phyloP scores from a whole-genome alignment of 2,113 vertebrate species.

The Centropus unirufus region DNA sequence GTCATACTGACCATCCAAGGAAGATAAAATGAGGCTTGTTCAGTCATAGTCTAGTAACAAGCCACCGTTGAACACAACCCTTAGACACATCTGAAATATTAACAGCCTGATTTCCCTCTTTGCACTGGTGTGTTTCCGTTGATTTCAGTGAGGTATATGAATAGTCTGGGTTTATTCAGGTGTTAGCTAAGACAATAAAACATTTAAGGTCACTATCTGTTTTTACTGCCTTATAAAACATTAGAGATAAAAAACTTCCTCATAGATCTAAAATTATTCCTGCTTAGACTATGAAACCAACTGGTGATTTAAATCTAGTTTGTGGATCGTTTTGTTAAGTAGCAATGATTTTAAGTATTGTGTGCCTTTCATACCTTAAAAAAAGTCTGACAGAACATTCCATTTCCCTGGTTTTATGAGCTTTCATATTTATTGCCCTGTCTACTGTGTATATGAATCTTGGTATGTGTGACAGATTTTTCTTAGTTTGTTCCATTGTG shows the following conservation, averaged over 20 bases:
- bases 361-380: not conserved
- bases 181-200: not conserved
- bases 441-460: conserved; percentile 6
- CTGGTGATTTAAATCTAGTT: not conserved
- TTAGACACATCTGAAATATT: not conserved
- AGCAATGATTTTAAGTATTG: not conserved
- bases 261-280: not conserved
- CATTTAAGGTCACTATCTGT: not conserved
- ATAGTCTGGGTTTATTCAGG: not conserved
- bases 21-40: not conserved
- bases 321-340: not conserved
- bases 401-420: conserved; percentile 21
- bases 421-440: conserved; percentile 43
- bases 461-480: conserved; percentile 14
- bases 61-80: not conserved
- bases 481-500: conserved; percentile 5
- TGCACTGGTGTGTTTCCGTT: fast-evolving
- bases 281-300: not conserved
- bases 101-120: not conserved
- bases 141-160: not conserved
- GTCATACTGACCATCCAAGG: not conserved
- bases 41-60: not conserved
- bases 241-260: not conserved
- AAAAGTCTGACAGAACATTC: not conserved
- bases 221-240: not conserved